Evolutionary conservation across 2,888 invertebrate genomes (phyloP), one percentile per base, ranked within the genome.

Genomic region (Zhuqinia jingwanae): DNA sequence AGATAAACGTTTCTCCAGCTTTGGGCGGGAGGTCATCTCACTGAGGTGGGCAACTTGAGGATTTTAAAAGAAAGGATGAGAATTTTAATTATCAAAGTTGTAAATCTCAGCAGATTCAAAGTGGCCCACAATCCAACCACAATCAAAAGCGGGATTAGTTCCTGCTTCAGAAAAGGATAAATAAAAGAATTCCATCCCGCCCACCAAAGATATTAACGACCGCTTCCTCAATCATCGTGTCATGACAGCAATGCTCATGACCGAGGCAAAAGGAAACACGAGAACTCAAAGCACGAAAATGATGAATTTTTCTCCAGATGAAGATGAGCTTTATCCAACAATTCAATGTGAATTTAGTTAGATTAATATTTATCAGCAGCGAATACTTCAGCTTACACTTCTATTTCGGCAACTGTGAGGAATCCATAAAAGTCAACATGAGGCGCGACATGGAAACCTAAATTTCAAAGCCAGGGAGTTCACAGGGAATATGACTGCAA

Each of bases 201-300:
- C 68, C 68, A 6, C 45, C 68, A 15, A 68, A 68, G 2, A 45
- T 22, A 11, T 68, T 22, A 1, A 45, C 22, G 6, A 68, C 68
- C 11, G 22, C 17, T 20, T 68, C 45, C 8, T 42, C 45, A 10
- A 68, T 22, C 20, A n/a, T 27, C 96, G 96, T 92, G 91, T 96
- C 89, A 94, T 95, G 0, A 92, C 97, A 88, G 95, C 95, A 0
- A 94, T 96, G 90, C 93, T 97, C 1, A 95, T 94, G 53, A 96
- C 96, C 92, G 96, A 96, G 0, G 94, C 96, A 0, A 94, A 94
- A 36, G 95, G 95, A 1, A 90, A 92, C 25, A 96, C 96, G 0
- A 94, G 94, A 87, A 92, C 92, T 2, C 95, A 96, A 92, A 93
- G 96, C 27, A 92, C 93, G 65, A 93, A 93, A 2, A 94, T 94